Evolutionary conservation across 2,888 invertebrate species (phyloP), one percentile per base, ranked within the genome.

Genomic region (Tenthredo livida): DNA sequence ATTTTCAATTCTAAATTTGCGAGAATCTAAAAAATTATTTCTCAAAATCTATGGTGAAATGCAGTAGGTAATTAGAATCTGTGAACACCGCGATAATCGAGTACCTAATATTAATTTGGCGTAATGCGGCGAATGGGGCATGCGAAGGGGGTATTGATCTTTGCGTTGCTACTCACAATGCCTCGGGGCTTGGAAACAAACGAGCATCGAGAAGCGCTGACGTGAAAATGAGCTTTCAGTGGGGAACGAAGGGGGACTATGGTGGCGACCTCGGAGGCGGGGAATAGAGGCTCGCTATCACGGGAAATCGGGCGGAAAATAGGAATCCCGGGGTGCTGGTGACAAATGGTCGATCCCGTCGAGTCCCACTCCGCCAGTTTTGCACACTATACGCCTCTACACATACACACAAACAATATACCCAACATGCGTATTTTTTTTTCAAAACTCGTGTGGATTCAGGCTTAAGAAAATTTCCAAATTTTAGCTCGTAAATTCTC

Each of bases 221-320:
- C 89, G 89, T 87, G 89, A 88, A 89, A 90, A 90, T 89, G 89
- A 90, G 89, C 90, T 88, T 88, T 88, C 47, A 43, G 83, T 47
- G 83, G 67, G 29, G 83, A 65, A 47, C 47, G 43, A 47, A 83
- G 37, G 65, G 83, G 67, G n/a, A 43, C 61, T 40, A 73, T 82
- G 86, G 86, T 84, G 77, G 78, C 47, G 72, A 58, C 21, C 61
- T 61, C 61, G 47, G 67, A 65, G 47, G 29, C 67, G 86, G 86
- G 85, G 87, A 86, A 84, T 85, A 88, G 89, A 89, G 89, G 89
- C 88, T 88, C 89, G 89, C 89, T 90, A 90, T 89, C 89, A 90
- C 89, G 88, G 90, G 91, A 92, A 93, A 93, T 93, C 93, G 93
- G 90, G 87, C 88, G 93, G 93, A 93, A 93, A 93, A 93, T 93